Evolutionary conservation across 2,797 vertebrate species (phyloP), one percentile per base, ranked within the genome.

Genomic region (Sebastes kiyomatsui): DNA sequence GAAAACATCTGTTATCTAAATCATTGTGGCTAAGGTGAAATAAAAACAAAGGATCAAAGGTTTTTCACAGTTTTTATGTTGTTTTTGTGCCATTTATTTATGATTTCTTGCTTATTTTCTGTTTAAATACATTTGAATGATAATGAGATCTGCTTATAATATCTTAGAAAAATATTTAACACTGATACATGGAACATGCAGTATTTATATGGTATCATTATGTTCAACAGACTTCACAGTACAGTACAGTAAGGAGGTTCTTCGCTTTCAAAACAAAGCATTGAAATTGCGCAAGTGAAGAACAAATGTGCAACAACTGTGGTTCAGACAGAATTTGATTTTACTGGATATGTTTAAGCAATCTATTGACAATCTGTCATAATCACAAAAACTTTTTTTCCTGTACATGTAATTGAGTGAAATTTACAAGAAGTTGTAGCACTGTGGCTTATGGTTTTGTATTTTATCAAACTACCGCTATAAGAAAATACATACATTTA

Each of bases 61-160:
- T 62, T 70, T 67, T 25, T 58, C 2, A 32, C 7, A 54, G n/a
- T 14, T 68, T 18, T 60, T 38, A 14, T 67, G 4, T 87, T 81
- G 75, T 59, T 81, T 72, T 79, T 35, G 38, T 72, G 1, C 18
- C 52, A 23, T 56, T 61, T 33, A 25, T 60, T 62, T 27, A 1
- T 12, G 20, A 77, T 52, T 4, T 38, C 35, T 80, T 54, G 27
- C 14, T 11, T 49, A 59, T 2, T 32, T 67, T 60, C 2, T 61
- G 3, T 67, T 80, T 83, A 87, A 89, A 89, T 88, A 90, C 62
- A 88, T 72, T 58, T 59, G 6, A 73, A 61, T 33, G 46, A 75
- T 2, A 59, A 8, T n/a, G 20, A 30, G 0, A 79, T 62, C 14
- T 80, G 46, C 22, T 66, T 28, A 9, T 12, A 30, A 18, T 65